Base-by-base conservation (phyloP, 2,888 invertebrate genomes). In the Lithodes maja region DNA sequence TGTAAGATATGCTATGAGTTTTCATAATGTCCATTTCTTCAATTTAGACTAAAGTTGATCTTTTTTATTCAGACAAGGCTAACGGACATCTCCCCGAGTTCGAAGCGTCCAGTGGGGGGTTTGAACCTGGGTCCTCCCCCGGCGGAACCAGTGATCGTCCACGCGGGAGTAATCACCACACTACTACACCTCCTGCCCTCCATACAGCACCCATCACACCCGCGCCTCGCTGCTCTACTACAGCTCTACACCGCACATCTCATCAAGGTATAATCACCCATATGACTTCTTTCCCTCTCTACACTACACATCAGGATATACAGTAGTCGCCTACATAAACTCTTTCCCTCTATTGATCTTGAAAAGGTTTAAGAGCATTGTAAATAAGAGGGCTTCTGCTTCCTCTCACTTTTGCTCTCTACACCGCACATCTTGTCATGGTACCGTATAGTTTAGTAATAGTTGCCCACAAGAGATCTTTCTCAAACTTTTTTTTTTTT, bases 151-250 rank as follows among this genome's bases (percentile, higher is more conserved):
- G 96, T 98, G 93, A 96, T 99, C 91, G 98, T 99, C 12, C 99
- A 99, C 94, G 97, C 99, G 0, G 98, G 98, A 0, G 95, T 95
- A 68, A 97, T 99, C 2, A 93, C 95, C 75, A 98, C 98, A 92
- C 97, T 99, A 95, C 95, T 99, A 49, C 97, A 97, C 93, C 95
- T 99, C n/a, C 94, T 99, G 90, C 98, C 99, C 1, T 97, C 97
- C 5, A 95, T 98, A 90, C 95, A 96, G 75, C 95, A 94, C 52
- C 92, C 93, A 3, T 93, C 93, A 1, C 94, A 95, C 87, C 93
- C 94, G 1, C 94, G 95, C 92, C 93, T 93, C 9, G 91, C 90
- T 71, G 89, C 86, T 15, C 74, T 91, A 9, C 93, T 95, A 33
- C 94, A 95, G 93, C 93, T 94, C 50, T 94, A 94, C 92, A 93